Percentiles rank a stretch among this genome's conserved stretches.
Evolutionary conservation across 1,140 invertebrate species (phyloP).

Genomic region (Oncopeltus fasciatus): DNA sequence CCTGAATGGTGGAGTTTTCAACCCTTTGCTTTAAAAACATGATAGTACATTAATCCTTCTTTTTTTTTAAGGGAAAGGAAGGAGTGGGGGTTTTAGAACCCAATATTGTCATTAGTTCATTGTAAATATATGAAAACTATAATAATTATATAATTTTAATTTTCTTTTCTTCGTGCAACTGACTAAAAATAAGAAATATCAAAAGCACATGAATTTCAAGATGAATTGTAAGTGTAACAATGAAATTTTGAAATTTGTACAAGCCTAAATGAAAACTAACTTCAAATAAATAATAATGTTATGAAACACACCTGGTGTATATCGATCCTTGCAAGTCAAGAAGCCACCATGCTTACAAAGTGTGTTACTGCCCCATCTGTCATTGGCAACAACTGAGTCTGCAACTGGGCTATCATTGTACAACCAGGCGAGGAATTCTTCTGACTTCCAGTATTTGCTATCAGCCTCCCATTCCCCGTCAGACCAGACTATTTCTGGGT

Average conservation of each 20-base stretch:
- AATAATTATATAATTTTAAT: too few species aligned
- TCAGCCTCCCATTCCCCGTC: conserved; percentile 80
- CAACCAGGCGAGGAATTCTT: conserved; percentile 75
- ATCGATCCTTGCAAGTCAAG: conserved; percentile 69
- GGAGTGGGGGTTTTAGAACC: too few species aligned
- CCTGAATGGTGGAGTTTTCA: too few species aligned
- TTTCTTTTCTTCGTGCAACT: too few species aligned
- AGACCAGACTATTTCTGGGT: conserved; percentile 85
- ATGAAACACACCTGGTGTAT: conserved; percentile 55
- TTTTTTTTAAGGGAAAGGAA: too few species aligned
- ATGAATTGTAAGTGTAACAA: too few species aligned
- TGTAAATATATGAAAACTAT: too few species aligned
- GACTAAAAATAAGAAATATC: too few species aligned
- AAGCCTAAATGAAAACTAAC: not conserved
- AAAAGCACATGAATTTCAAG: too few species aligned
- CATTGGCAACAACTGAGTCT: conserved; percentile 75
- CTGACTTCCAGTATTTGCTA: conserved; percentile 67
- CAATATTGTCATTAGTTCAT: too few species aligned
- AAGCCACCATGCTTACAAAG: conserved; percentile 80
- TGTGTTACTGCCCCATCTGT: conserved; percentile 49
- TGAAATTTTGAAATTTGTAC: not conserved
- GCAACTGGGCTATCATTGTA: conserved; percentile 90
- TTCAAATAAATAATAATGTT: not conserved
- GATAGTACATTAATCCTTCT: too few species aligned
- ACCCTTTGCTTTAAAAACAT: too few species aligned